Base-by-base conservation (phyloP, 1,140 invertebrate genomes). In the Leptinotarsa lineolata region DNA sequence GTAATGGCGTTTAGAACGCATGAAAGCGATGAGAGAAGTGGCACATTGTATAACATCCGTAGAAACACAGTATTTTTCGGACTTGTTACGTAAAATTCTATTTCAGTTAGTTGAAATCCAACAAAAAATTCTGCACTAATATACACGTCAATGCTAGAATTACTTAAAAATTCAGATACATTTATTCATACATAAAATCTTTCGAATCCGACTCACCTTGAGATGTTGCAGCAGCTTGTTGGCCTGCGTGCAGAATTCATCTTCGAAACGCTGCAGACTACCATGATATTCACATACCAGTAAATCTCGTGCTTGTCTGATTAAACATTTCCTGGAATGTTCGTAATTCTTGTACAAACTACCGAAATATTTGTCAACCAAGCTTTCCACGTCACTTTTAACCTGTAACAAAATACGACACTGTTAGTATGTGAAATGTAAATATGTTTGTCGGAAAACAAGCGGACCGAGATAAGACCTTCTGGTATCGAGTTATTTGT, bases 221-320 rank as follows among this genome's bases (percentile, higher is more conserved):
- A 84, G 64, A 70, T 77, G 67, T 70, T 80, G 80, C 8, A 84
- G 80, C 70, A 91, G 84, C 76, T 85, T 84, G 4, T 88, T 86
- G 60, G 90, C 90, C 72, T 90, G 90, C 71, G 86, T 85, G 79
- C 90, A 87, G 84, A 91, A 92, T 72, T 88, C 87, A 73, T 85
- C 85, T 77, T 91, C 87, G 80, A 91, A 91, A 77, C 85, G 86
- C 61, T 85, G 83, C 78, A 91, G 82, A 82, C 89, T 88, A 39
- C 90, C 90, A 68, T 88, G 86, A 84, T 90, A 92, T 76, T 87
- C 86, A 80, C 88, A 90, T 39, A 90, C 88, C 74, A 92, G 87
- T 65, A 91, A 85, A 82, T 92, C 90, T 74, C 90, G 87, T 61
- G 90, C 91, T 84, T 91, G 90, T 68, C 89, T 86, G 73, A 90